Conservation (phyloP, 1,140 invertebrate genomes). For the Theocolax elegans region DNA sequence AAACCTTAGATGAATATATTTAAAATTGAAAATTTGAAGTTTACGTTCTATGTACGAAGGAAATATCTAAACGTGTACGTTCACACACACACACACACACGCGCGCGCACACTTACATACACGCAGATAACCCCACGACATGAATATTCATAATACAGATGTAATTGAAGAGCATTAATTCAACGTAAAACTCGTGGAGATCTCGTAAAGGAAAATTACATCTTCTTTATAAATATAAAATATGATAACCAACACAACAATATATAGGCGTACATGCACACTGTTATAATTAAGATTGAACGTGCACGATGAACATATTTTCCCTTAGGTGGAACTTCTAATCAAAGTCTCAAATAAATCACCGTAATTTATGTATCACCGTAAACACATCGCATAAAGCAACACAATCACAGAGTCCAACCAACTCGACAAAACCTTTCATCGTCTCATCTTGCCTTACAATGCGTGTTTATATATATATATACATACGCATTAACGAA, state of each 20-base stretch:
- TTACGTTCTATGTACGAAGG: no score
- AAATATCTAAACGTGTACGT: no score
- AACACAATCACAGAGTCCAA: conserved; percentile 4
- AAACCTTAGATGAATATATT: no score
- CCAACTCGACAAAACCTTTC: conserved; percentile 3
- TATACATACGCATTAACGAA: no score
- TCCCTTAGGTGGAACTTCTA: conserved; percentile 23
- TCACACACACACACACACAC: no score
- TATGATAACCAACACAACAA: conserved; percentile 18
- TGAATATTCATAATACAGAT: conserved; percentile 10
- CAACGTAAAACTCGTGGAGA: conserved; percentile 9
- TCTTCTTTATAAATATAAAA: conserved; percentile 34
- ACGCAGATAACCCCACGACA: no score
- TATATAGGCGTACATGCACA: no score
- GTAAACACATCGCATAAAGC: conserved; percentile 32
- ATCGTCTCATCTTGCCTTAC: background rate
- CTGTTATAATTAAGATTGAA: conserved; percentile 33
- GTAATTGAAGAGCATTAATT: conserved; percentile 9
- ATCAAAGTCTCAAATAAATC: conserved; percentile 41
- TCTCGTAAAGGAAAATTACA: conserved; percentile 24
- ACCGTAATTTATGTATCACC: conserved; percentile 39
- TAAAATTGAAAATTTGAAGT: no score
- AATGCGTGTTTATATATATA: no score
- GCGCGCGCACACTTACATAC: no score
- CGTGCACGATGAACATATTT: conserved; percentile 28